Base-by-base conservation (phyloP, 2,888 invertebrate genomes). In the Dione juno region DNA sequence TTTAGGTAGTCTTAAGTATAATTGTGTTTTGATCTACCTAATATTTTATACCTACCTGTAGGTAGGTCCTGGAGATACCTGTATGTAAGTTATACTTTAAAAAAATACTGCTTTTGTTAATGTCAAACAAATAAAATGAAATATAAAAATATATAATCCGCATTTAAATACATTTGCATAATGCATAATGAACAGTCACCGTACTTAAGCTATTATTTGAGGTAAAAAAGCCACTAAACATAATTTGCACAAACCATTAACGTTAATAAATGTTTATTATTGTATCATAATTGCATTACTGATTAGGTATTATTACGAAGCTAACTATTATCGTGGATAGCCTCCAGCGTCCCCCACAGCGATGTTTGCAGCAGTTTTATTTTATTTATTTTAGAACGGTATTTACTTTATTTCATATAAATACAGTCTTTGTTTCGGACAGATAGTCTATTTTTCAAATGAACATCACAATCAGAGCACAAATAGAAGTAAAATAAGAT, bases 201-300 rank as follows among this genome's bases (percentile, higher is more conserved):
- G 59, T 19, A 59, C 59, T 59, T 59, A 59, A 43, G 43, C 21
- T 43, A 21, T 59, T 43, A 21, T 57, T 66, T 57, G 28, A 35
- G 16, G 43, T 54, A 54, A 63, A 45, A 61, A 61, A 45, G 28
- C 61, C n/a, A 61, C 28, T 45, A 61, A 61, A 28, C 28, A 61
- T 61, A 61, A 61, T 61, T 61, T 61, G 28, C 61, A 28, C 61
- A 61, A 45, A 28, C 61, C 28, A 45, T 61, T 61, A 61, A 45
- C 43, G 28, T 45, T 61, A 61, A 45, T 43, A 61, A 45, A 61
- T 61, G 43, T 45, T 61, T 45, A 61, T 45, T 61, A 45, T 61
- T 59, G 28, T 59, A 59, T 59, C 14, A 59, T 59, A 59, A 59
- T 59, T 45, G 61, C 43, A 61, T 57, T 57, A 61, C 61, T 61